Base-by-base conservation (phyloP, 2,888 invertebrate genomes). In the Mesochorus sp. region DNA sequence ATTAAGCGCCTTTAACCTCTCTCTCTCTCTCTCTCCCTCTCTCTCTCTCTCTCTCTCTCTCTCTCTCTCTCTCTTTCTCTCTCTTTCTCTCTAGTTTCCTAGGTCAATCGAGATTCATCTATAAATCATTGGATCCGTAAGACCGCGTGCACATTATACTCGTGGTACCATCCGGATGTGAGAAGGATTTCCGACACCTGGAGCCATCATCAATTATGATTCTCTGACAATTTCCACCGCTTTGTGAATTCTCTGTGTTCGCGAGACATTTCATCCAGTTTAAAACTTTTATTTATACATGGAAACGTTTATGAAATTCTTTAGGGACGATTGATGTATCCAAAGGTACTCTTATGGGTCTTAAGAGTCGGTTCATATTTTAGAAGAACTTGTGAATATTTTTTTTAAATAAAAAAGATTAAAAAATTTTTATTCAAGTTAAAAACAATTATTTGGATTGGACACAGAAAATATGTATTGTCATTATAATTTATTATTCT, bases 71-170 rank as follows among this genome's bases (percentile, higher is more conserved):
- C 17, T 47, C 17, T 19, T 47, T 19, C 17, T 10, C 26, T 55
- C 19, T 34, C 31, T 19, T 28, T 21, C 28, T 44, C 21, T 34
- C 42, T 62, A 55, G 64, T 64, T 76, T 68, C 53, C 66, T 71
- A 39, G 39, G 66, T 71, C 71, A 75, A 70, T 55, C 47, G 12
- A 39, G 61, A 74, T 62, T 71, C 59, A n/a, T 28, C 68, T 78
- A 80, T 80, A 80, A 80, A 80, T 80, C 77, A 75, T 78, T 47
- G 64, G 68, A 77, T 80, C 67, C 64, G 53, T 61, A 26, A 47
- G 42, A 34, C 55, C 14, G 47, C 47, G 42, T 21, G 17, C 57
- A 49, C 12, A 59, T 24, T 53, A 37, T 39, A 55, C 51, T 57
- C 64, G 49, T 28, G 26, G 39, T 17, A 67, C 28, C 26, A 10